Conservation (phyloP, 1,140 invertebrate genomes). For the Scaptomyza hsui region DNA sequence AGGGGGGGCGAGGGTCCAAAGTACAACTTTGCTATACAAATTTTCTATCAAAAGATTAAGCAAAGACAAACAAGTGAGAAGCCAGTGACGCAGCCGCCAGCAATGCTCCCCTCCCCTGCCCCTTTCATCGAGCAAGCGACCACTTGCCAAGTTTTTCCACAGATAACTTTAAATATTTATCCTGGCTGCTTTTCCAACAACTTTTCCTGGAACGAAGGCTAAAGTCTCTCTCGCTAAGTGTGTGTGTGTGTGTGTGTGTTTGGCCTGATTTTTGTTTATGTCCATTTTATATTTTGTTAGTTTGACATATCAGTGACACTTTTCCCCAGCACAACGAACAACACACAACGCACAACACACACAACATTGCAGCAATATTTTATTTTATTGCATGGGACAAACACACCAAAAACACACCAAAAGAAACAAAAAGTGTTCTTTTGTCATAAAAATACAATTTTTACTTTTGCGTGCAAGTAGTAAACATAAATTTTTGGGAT, state of each 20-base stretch:
- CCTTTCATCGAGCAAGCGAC: neutral
- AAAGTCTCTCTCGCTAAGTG: too few relatives aligned
- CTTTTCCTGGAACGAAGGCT: neutral
- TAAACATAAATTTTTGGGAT: conserved; percentile 72
- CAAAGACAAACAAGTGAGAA: conserved; percentile 77
- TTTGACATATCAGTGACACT: conserved; percentile 81
- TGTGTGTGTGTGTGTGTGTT: conserved; percentile 13
- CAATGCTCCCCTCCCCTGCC: neutral
- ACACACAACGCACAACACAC: conserved; percentile 15
- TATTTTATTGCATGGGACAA: conserved; percentile 68
- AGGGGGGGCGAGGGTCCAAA: too few relatives aligned
- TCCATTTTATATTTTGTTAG: conserved; percentile 73
- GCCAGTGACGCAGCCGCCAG: conserved; percentile 32
- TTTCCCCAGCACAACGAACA: conserved; percentile 4
- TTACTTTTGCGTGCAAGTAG: conserved; percentile 68
- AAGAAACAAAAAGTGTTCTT: conserved; percentile 29
- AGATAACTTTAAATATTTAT: conserved; percentile 78
- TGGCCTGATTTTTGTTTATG: conserved; percentile 63
- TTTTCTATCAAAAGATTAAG: conserved; percentile 82
- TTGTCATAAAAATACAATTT: conserved; percentile 73
- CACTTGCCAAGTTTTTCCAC: conserved; percentile 65
- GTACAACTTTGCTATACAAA: conserved; percentile 77
- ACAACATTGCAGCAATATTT: conserved; percentile 72
- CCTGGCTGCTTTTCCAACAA: conserved; percentile 17
- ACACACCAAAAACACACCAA: neutral